These are phyloP conservation scores for Uropsilus gracilis DNA, from an alignment of 2,113 vertebrate species.

Conservation along the genomic window DNA sequence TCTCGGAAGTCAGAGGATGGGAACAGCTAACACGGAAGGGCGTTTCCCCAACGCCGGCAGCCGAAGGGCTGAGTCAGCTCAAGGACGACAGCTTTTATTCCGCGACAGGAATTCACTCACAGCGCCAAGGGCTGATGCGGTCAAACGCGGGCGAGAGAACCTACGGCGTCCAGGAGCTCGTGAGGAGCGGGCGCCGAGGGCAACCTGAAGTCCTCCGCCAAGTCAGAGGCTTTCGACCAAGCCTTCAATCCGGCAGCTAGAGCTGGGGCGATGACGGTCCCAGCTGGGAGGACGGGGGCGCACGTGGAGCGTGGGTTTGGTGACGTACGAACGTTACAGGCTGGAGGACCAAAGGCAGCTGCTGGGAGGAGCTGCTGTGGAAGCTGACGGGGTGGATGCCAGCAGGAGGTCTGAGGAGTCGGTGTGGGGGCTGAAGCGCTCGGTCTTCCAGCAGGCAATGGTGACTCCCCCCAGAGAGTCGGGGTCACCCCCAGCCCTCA, in stretches of 20 bases:
- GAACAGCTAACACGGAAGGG: neutral
- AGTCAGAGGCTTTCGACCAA: neutral
- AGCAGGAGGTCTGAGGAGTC: fast-evolving
- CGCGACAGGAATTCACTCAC: neutral
- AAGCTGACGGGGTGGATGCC: neutral
- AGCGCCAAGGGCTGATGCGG: constrained; percentile 35
- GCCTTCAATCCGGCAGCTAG: neutral
- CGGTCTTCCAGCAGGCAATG: neutral
- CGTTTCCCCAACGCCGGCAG: neutral
- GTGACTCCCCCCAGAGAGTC: neutral
- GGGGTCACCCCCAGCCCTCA: neutral
- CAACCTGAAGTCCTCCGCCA: neutral
- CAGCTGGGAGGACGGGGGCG: neutral
- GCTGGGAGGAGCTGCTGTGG: neutral
- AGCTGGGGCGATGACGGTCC: neutral
- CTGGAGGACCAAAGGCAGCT: neutral
- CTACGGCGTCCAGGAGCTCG: neutral
- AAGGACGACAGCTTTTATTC: constrained; percentile 62
- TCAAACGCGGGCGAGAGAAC: constrained; percentile 20
- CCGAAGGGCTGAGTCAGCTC: neutral
- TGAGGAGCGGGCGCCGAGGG: neutral
- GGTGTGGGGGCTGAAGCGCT: fast-evolving
- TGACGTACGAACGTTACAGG: neutral
- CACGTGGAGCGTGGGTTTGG: neutral
- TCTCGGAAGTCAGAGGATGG: neutral